Percentiles rank a stretch among this genome's conserved stretches.
Conservation (phyloP, 2,888 invertebrate species). For the Lasius fuliginosus region DNA sequence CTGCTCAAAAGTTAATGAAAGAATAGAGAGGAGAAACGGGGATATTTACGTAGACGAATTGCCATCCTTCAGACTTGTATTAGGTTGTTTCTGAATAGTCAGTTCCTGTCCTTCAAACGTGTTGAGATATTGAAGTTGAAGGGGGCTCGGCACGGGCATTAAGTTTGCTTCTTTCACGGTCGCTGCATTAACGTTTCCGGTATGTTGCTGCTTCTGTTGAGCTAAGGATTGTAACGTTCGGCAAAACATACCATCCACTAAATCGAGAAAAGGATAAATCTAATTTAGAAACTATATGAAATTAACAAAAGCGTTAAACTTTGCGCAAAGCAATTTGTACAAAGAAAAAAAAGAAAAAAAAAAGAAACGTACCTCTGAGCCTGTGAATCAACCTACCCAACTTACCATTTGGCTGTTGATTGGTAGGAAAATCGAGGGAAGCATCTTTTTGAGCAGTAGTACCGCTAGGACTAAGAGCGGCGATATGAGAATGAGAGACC, state of each 20-base stretch:
- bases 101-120: constrained; percentile 98
- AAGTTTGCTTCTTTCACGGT: constrained; percentile 94
- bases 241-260: constrained; percentile 89
- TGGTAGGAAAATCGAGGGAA: constrained; percentile 83
- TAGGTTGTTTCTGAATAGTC: constrained; percentile 98
- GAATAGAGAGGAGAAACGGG: neutral
- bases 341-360: constrained; percentile 41
- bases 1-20: neutral
- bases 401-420: constrained; percentile 86
- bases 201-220: constrained; percentile 88
- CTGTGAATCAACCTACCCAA: neutral
- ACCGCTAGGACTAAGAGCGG: constrained; percentile 85
- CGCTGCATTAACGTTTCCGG: constrained; percentile 83
- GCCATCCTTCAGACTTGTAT: constrained; percentile 94
- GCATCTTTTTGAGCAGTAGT: constrained; percentile 83
- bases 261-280: constrained; percentile 68
- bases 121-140: constrained; percentile 98
- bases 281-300: constrained; percentile 34
- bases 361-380: constrained; percentile 13
- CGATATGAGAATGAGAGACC: constrained; percentile 87
- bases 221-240: constrained; percentile 89
- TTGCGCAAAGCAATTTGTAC: constrained; percentile 26
- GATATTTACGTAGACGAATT: constrained; percentile 91
- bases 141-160: constrained; percentile 98
- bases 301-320: constrained; percentile 23